Evolutionary conservation across 1,140 invertebrate species (phyloP).

Genomic region (Tigriopus japonicus): DNA sequence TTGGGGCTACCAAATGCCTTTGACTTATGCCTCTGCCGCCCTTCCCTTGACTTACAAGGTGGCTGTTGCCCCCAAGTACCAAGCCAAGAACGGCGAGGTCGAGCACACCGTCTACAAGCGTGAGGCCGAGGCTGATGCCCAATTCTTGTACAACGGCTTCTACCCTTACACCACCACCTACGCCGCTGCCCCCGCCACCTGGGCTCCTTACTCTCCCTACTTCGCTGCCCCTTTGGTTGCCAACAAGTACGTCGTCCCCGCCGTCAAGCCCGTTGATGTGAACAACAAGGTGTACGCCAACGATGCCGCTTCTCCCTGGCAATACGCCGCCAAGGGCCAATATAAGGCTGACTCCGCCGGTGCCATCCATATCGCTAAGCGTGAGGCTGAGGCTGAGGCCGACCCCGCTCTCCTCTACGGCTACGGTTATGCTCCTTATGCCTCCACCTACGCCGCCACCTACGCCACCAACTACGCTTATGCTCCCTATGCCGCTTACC

Average conservation of each 20-base stretch:
- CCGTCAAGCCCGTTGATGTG: not conserved
- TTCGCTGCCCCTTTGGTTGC: not conserved
- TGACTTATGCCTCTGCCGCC: too few species aligned
- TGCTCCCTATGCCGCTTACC: not conserved
- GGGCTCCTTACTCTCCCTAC: not conserved
- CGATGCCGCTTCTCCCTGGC: not conserved
- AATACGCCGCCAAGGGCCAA: not conserved
- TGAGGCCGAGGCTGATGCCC: not conserved
- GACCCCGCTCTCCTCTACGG: not conserved
- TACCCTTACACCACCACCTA: not conserved
- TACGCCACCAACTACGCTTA: not conserved
- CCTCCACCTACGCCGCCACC: not conserved
- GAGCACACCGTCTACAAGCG: not conserved
- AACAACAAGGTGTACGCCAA: not conserved
- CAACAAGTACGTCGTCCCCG: not conserved
- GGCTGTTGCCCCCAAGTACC: not conserved
- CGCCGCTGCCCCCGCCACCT: not conserved
- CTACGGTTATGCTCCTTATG: not conserved
- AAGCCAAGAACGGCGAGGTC: not conserved
- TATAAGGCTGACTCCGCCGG: not conserved
- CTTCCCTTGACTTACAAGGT: not conserved
- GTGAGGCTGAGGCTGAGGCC: conserved; percentile 4
- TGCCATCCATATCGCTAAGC: not conserved
- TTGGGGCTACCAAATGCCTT: too few species aligned
- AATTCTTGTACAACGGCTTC: not conserved